phyloP scores from a whole-genome alignment of 2,797 vertebrate species.

The Sebastes miniatus region DNA sequence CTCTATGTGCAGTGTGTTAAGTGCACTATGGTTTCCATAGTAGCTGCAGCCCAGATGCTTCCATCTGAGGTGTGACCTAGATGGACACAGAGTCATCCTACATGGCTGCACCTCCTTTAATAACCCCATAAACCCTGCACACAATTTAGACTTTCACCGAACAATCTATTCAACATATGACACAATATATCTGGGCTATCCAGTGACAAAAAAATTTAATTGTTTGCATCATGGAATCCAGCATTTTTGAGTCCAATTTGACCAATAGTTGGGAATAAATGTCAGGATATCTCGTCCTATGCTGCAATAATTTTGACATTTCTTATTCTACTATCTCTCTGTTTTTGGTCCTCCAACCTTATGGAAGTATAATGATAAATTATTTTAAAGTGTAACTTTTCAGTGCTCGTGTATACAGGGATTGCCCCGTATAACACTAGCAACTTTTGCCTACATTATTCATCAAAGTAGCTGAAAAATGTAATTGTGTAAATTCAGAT shows the following conservation, averaged over 20 bases:
- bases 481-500: not conserved
- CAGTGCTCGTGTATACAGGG: not conserved
- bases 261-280: not conserved
- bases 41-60: not conserved
- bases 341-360: not conserved
- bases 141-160: not conserved
- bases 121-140: not conserved
- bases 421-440: not conserved
- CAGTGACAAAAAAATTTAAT: not conserved
- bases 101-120: not conserved
- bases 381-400: not conserved
- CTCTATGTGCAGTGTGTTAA: not conserved
- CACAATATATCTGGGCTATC: not conserved
- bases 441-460: not conserved
- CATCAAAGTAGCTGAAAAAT: not conserved
- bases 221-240: not conserved
- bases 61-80: conserved; percentile 31
- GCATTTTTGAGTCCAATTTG: not conserved
- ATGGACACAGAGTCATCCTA: conserved; percentile 18
- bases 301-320: not conserved
- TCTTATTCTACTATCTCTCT: not conserved
- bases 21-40: not conserved
- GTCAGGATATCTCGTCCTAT: not conserved
- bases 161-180: not conserved
- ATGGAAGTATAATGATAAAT: not conserved